These are phyloP conservation scores for Anoplopoma fimbria DNA, from an alignment of 2,113 vertebrate genomes.

Conservation along the genomic window DNA sequence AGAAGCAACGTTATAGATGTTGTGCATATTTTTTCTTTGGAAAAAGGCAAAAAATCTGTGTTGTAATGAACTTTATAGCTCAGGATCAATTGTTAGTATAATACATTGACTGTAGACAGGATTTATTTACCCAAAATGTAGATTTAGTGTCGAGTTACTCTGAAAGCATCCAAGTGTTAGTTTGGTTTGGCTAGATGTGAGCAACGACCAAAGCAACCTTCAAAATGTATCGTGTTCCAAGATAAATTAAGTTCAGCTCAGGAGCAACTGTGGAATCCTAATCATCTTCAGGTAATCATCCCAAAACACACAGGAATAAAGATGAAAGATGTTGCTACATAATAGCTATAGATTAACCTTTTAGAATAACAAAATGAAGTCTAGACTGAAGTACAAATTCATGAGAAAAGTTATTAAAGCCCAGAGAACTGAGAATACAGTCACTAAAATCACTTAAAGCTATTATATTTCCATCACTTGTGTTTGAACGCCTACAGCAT, in stretches of 20 bases:
- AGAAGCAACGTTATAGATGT: background rate
- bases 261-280: background rate
- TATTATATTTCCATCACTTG: background rate
- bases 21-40: background rate
- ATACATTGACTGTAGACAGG: background rate
- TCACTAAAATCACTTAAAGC: background rate
- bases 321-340: background rate
- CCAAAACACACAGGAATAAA: background rate
- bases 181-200: conserved; percentile 5
- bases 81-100: background rate
- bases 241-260: background rate
- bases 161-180: background rate
- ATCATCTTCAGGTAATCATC: conserved; percentile 31
- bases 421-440: background rate
- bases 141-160: background rate
- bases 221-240: background rate
- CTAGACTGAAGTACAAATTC: background rate
- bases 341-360: background rate
- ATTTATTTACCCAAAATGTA: background rate
- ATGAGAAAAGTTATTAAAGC: background rate
- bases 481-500: background rate
- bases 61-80: background rate
- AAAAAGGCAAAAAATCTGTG: background rate
- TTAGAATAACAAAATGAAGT: background rate
- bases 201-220: background rate